Conservation (phyloP, 2,113 vertebrate species). For the Meles meles region DNA sequence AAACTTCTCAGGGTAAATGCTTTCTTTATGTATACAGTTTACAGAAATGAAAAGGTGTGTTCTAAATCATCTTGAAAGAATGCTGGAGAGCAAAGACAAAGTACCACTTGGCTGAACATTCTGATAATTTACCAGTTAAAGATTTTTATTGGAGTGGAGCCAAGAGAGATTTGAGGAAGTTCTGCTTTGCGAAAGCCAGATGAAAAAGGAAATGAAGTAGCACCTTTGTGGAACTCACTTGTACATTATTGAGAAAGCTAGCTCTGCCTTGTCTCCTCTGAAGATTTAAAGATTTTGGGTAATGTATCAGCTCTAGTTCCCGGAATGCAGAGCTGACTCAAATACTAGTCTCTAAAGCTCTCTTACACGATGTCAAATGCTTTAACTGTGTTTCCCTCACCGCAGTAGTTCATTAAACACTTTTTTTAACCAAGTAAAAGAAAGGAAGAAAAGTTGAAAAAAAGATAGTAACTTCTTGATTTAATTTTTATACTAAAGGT, state of each 20-base stretch:
- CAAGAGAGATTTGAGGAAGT: background rate
- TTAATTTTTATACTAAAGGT: background rate
- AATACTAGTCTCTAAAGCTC: background rate
- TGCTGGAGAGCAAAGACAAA: background rate
- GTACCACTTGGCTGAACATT: background rate
- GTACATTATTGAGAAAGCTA: background rate
- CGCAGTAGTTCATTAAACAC: background rate
- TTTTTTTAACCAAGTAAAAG: background rate
- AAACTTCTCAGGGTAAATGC: constrained; percentile 92
- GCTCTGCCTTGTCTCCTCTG: background rate
- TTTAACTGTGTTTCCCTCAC: background rate
- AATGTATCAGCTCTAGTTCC: background rate
- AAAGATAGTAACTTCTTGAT: background rate
- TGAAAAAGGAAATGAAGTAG: background rate
- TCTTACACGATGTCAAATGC: background rate
- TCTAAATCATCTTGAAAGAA: background rate
- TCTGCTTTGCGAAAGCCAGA: background rate
- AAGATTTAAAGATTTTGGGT: background rate
- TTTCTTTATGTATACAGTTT: background rate
- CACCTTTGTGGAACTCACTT: background rate
- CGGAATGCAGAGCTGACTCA: background rate
- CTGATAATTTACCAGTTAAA: background rate
- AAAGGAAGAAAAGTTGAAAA: background rate
- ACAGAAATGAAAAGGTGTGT: background rate
- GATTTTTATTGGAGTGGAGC: background rate